A percentile compares a stretch with the other conserved stretches of the same genome.
These are phyloP conservation scores for Eupsittula cactorum DNA, from an alignment of 2,113 vertebrate genomes.

Conservation along the genomic window DNA sequence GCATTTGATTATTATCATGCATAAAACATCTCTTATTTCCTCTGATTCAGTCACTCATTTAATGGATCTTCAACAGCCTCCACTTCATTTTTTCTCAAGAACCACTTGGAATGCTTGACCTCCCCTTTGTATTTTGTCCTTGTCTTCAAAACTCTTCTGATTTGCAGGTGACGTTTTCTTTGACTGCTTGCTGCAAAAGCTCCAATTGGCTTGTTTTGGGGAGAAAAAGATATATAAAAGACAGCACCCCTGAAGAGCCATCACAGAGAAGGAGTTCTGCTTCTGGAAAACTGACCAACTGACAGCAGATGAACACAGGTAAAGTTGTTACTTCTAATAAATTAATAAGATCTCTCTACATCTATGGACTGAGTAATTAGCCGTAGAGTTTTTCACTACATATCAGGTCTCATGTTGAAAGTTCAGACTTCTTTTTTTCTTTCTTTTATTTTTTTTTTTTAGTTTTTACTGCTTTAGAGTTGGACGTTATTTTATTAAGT, in stretches of 20 bases:
- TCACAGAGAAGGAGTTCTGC: not conserved
- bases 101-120: not conserved
- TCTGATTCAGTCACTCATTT: not conserved
- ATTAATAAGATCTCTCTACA: not conserved
- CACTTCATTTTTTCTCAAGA: not conserved
- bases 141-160: not conserved
- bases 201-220: not conserved
- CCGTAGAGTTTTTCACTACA: accelerated
- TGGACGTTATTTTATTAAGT: not conserved
- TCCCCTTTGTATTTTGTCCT: not conserved
- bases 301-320: not conserved
- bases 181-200: not conserved
- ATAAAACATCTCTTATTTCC: not conserved
- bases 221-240: not conserved
- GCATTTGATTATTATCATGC: not conserved
- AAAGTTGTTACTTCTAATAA: not conserved
- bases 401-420: not conserved
- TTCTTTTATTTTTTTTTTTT: not conserved
- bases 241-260: not conserved
- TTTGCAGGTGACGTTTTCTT: not conserved
- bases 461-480: not conserved
- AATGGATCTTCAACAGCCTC: not conserved
- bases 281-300: not conserved
- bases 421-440: not conserved
- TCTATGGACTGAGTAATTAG: not conserved